Percentiles rank a stretch among this genome's conserved stretches.
Conservation (phyloP, 2,113 vertebrate species). For the Zosterops lateralis region DNA sequence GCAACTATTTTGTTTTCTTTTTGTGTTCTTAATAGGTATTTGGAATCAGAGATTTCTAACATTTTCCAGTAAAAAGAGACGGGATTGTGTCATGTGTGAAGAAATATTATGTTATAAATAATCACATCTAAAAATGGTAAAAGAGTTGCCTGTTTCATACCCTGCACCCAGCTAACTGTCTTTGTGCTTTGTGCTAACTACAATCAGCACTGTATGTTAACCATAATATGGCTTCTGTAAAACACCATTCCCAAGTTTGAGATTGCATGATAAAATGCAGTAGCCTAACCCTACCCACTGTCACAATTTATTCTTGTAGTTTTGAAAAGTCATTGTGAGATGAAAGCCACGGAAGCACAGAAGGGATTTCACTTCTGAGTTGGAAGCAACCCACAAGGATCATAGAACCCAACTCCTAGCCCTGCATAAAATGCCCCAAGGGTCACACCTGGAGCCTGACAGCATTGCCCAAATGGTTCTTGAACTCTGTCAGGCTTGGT, state of each 20-base stretch:
- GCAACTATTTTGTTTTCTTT: not conserved
- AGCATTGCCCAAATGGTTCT: not conserved
- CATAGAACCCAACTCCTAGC: accelerated
- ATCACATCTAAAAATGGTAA: not conserved
- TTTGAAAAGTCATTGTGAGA: not conserved
- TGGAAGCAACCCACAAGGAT: not conserved
- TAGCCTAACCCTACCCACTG: not conserved
- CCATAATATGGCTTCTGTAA: not conserved
- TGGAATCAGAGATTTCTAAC: not conserved
- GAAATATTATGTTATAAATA: not conserved
- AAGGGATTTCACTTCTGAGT: not conserved
- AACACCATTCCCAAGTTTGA: not conserved
- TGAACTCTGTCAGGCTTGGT: not conserved
- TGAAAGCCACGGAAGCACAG: not conserved
- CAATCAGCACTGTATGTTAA: not conserved
- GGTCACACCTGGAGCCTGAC: not conserved
- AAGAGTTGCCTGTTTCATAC: not conserved
- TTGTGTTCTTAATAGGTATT: not conserved
- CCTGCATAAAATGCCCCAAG: too few relatives aligned
- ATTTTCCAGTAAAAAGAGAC: not conserved
- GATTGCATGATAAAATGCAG: not conserved
- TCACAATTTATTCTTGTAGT: not conserved
- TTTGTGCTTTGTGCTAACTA: not conserved
- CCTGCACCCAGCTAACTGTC: not conserved
- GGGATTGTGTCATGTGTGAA: not conserved